Percentiles rank a stretch among this genome's conserved stretches.
Conservation (phyloP, 2,888 invertebrate genomes). For the Drosophila buzzatii region DNA sequence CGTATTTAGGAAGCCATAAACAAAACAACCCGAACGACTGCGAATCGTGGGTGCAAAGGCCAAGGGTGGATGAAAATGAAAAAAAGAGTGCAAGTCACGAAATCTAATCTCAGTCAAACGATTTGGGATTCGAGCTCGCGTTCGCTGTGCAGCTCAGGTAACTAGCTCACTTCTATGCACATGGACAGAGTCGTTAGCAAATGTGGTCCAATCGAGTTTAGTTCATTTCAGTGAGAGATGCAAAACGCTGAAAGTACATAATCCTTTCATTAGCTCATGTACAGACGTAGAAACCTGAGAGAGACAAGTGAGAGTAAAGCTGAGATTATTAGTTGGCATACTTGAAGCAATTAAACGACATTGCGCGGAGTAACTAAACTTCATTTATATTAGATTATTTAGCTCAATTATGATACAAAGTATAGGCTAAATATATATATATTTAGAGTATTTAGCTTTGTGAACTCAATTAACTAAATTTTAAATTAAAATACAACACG, state of each 20-base stretch:
- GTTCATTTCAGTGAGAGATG: neutral
- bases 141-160: slow-evolving; percentile 13
- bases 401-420: no score
- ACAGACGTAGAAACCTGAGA: neutral
- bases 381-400: neutral
- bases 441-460: neutral
- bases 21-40: slow-evolving; percentile 23
- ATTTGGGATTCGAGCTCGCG: slow-evolving; percentile 16
- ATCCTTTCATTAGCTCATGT: slow-evolving; percentile 2
- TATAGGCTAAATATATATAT: no score
- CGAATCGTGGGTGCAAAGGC: neutral
- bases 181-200: neutral
- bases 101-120: slow-evolving; percentile 39
- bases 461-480: slow-evolving; percentile 18
- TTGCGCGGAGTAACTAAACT: neutral
- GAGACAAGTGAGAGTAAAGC: neutral
- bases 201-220: slow-evolving; percentile 8
- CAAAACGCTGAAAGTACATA: neutral
- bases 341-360: neutral
- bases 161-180: neutral
- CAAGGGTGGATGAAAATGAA: neutral
- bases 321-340: neutral
- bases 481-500: slow-evolving; percentile 7
- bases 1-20: slow-evolving; percentile 63
- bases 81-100: slow-evolving; percentile 43